phyloP scores from a whole-genome alignment of 2,113 vertebrate genomes.

The Podilymbus podiceps region DNA sequence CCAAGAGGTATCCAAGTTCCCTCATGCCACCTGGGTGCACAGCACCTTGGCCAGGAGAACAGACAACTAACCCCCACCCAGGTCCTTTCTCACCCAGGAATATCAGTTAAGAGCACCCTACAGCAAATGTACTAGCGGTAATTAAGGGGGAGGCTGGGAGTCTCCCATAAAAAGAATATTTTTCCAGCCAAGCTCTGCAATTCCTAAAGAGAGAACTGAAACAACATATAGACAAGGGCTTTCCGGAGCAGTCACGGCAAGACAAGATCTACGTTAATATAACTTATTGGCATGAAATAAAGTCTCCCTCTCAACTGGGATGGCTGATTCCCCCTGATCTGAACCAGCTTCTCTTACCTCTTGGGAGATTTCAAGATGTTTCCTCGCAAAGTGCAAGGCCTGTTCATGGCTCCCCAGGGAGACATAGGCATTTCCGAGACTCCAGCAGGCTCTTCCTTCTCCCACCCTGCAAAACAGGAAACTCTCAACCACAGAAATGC shows the following conservation, averaged over 20 bases:
- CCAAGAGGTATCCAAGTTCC: not conserved
- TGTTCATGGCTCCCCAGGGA: conserved; percentile 89
- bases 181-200: not conserved
- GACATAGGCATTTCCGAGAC: conserved; percentile 91
- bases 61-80: not conserved
- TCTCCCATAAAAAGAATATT: not conserved
- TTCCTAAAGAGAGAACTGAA: not conserved
- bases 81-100: not conserved
- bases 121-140: not conserved
- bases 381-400: conserved; percentile 88
- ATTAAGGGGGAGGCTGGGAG: not conserved
- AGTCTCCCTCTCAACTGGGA: not conserved
- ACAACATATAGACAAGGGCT: not conserved
- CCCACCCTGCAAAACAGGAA: conserved; percentile 84
- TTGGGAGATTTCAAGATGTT: conserved; percentile 92
- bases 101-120: fast-evolving
- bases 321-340: not conserved
- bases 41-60: not conserved
- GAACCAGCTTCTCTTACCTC: conserved; percentile 79
- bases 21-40: not conserved
- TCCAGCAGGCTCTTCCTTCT: conserved; percentile 96
- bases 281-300: not conserved
- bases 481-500: conserved; percentile 12
- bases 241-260: not conserved
- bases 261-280: not conserved